A percentile compares a stretch with the other conserved stretches of the same genome.
Conservation (phyloP, 53 echinoderm and acorn worm genomes). For the Antedon mediterranea region DNA sequence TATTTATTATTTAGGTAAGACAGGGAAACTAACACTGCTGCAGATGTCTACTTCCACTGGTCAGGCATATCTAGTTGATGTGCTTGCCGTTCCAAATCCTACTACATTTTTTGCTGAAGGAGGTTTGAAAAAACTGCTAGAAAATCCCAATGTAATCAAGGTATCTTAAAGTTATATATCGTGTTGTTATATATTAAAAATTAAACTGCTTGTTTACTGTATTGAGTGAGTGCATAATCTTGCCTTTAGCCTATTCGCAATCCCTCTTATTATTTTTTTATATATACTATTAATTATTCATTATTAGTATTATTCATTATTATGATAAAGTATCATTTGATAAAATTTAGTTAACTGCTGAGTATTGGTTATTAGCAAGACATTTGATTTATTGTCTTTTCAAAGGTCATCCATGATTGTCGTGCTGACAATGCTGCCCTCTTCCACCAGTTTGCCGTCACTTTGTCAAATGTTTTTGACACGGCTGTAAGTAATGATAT, state of each 20-base stretch:
- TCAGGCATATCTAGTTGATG: slow-evolving; percentile 1
- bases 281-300: no score
- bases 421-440: slow-evolving; percentile 37
- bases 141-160: slow-evolving; percentile 6
- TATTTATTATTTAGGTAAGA: no score
- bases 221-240: no score
- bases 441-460: slow-evolving; percentile 33
- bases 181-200: no score
- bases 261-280: no score
- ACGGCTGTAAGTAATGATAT: slow-evolving; percentile 37
- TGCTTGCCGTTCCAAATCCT: slow-evolving; percentile 2
- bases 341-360: neutral
- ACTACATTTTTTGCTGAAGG: neutral
- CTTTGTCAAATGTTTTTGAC: slow-evolving; percentile 41
- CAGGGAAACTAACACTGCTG: neutral
- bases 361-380: neutral
- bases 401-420: slow-evolving; percentile 48
- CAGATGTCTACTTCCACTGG: neutral
- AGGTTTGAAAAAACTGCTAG: slow-evolving; percentile 3
- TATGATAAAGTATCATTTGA: neutral
- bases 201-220: no score
- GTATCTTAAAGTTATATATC: neutral
- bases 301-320: neutral
- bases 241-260: no score
- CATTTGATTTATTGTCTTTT: neutral